phyloP scores from a whole-genome alignment of 2,113 vertebrate genomes.

The Neolamprologus toae region DNA sequence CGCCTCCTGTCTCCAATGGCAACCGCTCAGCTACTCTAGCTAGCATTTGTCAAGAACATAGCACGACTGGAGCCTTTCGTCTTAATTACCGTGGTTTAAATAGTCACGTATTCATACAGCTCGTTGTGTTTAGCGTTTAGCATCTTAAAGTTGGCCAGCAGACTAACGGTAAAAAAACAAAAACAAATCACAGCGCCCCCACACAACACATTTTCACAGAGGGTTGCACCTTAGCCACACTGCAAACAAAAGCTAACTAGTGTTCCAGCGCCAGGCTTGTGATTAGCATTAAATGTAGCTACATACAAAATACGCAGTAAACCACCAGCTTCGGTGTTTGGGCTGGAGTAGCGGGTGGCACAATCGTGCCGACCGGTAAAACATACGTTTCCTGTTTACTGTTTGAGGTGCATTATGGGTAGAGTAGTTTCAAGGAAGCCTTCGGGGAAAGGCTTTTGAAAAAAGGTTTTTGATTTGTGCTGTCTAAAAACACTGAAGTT shows the following conservation, averaged over 20 bases:
- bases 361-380: not conserved
- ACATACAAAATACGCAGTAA: not conserved
- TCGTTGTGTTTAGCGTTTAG: not conserved
- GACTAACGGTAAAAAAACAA: not conserved
- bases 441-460: not conserved
- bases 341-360: not conserved
- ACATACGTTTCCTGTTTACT: conserved; percentile 48
- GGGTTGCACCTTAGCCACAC: not conserved
- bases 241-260: not conserved
- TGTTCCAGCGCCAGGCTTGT: not conserved
- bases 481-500: not conserved
- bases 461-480: accelerated
- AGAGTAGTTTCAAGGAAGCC: not conserved
- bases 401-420: conserved; percentile 43
- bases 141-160: not conserved
- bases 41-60: not conserved
- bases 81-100: not conserved
- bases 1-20: conserved; percentile 54
- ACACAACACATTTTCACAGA: not conserved
- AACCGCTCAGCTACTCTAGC: not conserved
- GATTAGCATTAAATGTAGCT: not conserved
- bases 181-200: not conserved
- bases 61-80: no score
- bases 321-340: not conserved
- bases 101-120: not conserved